Base-by-base conservation (phyloP, 2,888 invertebrate genomes). In the Drosophila buzzatii region DNA sequence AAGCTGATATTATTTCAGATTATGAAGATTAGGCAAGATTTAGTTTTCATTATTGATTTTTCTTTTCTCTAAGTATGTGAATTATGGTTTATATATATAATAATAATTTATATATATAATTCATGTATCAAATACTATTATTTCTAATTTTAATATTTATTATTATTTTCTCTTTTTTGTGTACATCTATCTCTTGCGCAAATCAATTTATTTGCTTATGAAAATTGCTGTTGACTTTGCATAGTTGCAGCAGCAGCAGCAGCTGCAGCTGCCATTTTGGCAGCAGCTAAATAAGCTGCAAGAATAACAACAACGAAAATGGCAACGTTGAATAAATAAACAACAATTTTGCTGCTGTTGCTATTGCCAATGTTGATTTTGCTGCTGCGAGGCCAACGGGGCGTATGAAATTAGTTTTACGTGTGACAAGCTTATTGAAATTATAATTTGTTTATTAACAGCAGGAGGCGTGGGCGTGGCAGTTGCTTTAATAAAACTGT, bases 371-470 rank as follows among this genome's bases (percentile, higher is more conserved):
- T 49, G 47, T 31, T 49, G 47, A 9, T 47, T 27, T 27, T 31
- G 10, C 3, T 39, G 53, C 9, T 45, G 61, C 53, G 56, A 20
- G 23, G 41, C 20, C 33, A 44, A 64, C 41, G 44, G 52, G 57
- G 44, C 35, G 70, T 64, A 63, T 53, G 70, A 73, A 72, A 79
- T 86, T 84, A 76, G 79, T 81, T 85, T 76, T 60, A 39, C 60
- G 53, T 56, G 55, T 51, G 52, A 55, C 42, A 69, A 66, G 74
- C 71, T 82, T 76, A 82, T 88, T 88, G 83, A 88, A 88, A 85
- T 85, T 88, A 76, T 83, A 79, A 85, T 81, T 83, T 81, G 69
- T 72, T 69, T 77, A 85, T 88, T 76, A 88, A 73, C 81, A 70
- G 69, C 56, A 66, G 64, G 39, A 33, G 35, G n/a, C 41, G 41